phyloP scores from a whole-genome alignment of 2,113 vertebrate species.

The Lycaon pictus region DNA sequence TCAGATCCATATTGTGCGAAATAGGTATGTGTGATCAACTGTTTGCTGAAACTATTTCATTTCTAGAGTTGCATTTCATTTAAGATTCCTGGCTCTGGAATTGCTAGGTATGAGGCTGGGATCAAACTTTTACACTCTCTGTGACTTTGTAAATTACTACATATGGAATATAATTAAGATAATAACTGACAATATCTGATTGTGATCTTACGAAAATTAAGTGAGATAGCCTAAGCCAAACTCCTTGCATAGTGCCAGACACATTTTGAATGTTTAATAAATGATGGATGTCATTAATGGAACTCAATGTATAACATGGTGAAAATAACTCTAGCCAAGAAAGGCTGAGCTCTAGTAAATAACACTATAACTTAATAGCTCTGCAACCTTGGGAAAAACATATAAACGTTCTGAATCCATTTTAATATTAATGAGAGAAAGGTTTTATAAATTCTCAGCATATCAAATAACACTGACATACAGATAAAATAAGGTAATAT shows the following conservation, averaged over 20 bases:
- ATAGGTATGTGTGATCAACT: not conserved
- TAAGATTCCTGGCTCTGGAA: not conserved
- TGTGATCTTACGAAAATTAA: conserved; percentile 45
- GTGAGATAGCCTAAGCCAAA: not conserved
- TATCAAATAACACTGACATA: conserved; percentile 15
- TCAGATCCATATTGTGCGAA: not conserved
- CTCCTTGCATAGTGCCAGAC: not conserved
- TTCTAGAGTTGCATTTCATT: not conserved
- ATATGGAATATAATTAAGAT: not conserved
- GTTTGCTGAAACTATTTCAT: not conserved
- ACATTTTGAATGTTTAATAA: not conserved
- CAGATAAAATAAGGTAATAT: not conserved
- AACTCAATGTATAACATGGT: not conserved
- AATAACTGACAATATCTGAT: not conserved
- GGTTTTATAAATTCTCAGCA: not conserved
- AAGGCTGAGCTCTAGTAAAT: not conserved
- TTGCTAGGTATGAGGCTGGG: not conserved
- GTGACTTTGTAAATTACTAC: not conserved
- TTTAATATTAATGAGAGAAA: conserved; percentile 40
- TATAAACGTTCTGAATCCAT: not conserved
- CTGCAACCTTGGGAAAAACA: not conserved
- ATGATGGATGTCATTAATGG: not conserved
- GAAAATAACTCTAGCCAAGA: conserved; percentile 13
- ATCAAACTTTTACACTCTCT: not conserved
- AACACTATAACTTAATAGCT: not conserved